phyloP scores from a whole-genome alignment of 2,797 vertebrate genomes.

The Sciurus carolinensis region DNA sequence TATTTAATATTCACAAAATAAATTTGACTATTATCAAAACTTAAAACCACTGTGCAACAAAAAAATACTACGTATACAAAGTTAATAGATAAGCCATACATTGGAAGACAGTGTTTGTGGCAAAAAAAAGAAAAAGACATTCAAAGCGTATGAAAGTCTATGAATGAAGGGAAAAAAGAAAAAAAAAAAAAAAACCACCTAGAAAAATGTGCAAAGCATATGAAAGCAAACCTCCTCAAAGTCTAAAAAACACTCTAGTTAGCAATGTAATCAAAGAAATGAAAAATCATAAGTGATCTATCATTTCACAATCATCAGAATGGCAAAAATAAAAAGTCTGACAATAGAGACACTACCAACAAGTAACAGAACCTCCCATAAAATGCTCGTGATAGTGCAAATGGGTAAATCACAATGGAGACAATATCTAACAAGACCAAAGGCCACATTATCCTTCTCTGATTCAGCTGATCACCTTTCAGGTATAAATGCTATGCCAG shows the following conservation, averaged over 20 bases:
- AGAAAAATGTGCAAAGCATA: constrained; percentile 1
- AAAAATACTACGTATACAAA: constrained; percentile 10
- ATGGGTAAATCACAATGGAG: not conserved
- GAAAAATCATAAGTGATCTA: not conserved
- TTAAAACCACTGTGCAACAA: not conserved
- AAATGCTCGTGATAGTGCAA: not conserved
- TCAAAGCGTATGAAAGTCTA: constrained; percentile 3
- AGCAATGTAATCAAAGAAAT: constrained; percentile 39
- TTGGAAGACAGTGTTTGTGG: not conserved
- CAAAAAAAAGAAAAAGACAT: not conserved
- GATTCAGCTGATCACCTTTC: not conserved
- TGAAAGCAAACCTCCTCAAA: constrained; percentile 38
- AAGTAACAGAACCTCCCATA: not conserved
- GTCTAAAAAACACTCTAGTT: not conserved
- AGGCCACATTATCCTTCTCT: not conserved
- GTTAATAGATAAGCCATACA: constrained; percentile 20
- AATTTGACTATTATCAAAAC: constrained; percentile 21
- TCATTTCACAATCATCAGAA: constrained; percentile 15
- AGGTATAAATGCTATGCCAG: not conserved
- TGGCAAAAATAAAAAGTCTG: not conserved
- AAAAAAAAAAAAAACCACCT: not conserved
- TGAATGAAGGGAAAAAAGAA: not conserved
- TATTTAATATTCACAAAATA: constrained; percentile 22
- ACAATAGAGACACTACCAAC: not conserved
- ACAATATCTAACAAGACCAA: not conserved